Base-by-base conservation (phyloP, 2,888 invertebrate genomes). In the Andrena flavipes region DNA sequence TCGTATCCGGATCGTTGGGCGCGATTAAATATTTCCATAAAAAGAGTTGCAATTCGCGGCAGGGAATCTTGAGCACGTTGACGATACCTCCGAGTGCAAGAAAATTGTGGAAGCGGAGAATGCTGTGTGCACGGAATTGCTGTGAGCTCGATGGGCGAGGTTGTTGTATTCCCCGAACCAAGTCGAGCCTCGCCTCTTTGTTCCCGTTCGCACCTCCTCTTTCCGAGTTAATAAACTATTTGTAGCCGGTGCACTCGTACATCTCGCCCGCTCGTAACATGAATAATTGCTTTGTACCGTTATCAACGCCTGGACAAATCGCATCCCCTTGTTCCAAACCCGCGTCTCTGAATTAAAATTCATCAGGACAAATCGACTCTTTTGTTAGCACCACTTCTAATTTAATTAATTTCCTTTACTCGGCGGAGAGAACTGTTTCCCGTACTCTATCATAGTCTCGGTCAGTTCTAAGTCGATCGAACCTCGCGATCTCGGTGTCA, bases 201-300 rank as follows among this genome's bases (percentile, higher is more conserved):
- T 63, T 49, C 73, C 62, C 33, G 51, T 73, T 81, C 63, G 69
- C 63, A 33, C 70, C 67, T 54, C 56, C n/a, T 13, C 4, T 67
- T 42, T 48, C 51, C 68, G 26, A 48, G 48, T 78, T 78, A 74
- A 82, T 78, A 71, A 82, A 82, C 74, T 48, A 74, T 78, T 78
- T 74, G 73, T 56, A 51, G 29, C 33, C 42, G 23, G 30, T 20
- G 67, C 20, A 49, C 62, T 56, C 42, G 30, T 56, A 35, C 59
- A 26, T 73, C 65, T 48, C 35, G 33, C 23, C n/a, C 20, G 56
- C 69, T 51, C 29, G 4, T 2, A 20, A 20, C 54, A 79, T 69
- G 67, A 80, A 76, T 76, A 80, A 82, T 68, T 71, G 65, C 67
- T 63, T 59, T 3, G 26, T 5, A 10, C n/a, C 3, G 64, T 51